Base-by-base conservation (phyloP, 2,113 vertebrate species). In the Callocephalon fimbriatum region DNA sequence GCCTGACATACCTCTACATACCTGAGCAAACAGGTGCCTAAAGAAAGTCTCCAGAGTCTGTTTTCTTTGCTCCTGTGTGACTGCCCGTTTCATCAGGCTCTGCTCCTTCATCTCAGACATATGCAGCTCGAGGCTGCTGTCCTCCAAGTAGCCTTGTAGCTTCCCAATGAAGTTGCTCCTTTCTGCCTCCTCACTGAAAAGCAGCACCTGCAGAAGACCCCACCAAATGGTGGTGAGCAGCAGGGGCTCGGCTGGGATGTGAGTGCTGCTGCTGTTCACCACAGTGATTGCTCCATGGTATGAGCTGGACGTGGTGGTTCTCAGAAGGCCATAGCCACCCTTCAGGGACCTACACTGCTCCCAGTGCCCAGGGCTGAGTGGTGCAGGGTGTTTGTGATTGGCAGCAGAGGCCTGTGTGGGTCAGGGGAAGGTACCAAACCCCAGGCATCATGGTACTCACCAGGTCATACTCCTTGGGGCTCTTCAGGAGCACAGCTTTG, bases 401-500 rank as follows among this genome's bases (percentile, higher is more conserved):
- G 58, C 7, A 3, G 51, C 22, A 86, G 70, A 86, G 61, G 38
- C 27, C 10, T 65, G 15, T 29, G n/a, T 35, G 29, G 37, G 25
- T 6, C 12, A 76, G 35, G 31, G 6, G 9, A 35, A 51, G 66
- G 14, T 35, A 37, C 35, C 18, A 10, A 25, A 51, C 9, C 9
- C 26, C 44, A 68, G 56, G 18, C 32, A 35, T 15, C 14, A 2
- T 0, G 10, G 44, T 48, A 82, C 98, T 91, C 97, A 99, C 99
- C 98, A 99, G 97, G 96, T 99, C 99, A 0, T 99, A 99, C 80
- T 99, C 99, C 94, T 99, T 99, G 56, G 99, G 99, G 45, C 99
- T 98, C 97, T 99, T 99, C 86, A 99, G 97, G 70, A 99, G 97
- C 68, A 99, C 96, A 50, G 97, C 93, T 61, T 94, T 98, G 53